Conservation (phyloP, 2,888 invertebrate genomes). For the Amblyjoppa fuscipennis region DNA sequence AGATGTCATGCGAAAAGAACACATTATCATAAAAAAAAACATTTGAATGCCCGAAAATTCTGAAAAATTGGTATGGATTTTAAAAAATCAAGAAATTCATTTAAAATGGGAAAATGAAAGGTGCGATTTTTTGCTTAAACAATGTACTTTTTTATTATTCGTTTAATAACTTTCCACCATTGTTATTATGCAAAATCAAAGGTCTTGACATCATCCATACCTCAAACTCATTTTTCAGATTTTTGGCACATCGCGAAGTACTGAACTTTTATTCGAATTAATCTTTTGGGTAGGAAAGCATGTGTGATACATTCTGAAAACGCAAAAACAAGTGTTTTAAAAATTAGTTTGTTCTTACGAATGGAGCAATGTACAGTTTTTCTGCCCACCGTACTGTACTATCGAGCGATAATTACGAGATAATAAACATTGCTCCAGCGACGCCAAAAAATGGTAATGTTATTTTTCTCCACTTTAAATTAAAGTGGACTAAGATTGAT, state of each 20-base stretch:
- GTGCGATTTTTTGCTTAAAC: too few species aligned
- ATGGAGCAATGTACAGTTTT: constrained; percentile 29
- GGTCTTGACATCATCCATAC: too few species aligned
- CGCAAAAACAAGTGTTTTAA: not conserved
- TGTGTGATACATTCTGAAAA: not conserved
- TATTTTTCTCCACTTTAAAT: not conserved
- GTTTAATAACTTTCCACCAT: too few species aligned
- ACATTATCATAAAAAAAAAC: not conserved
- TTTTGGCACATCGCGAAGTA: too few species aligned
- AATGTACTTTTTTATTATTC: too few species aligned
- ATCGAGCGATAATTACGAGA: constrained; percentile 72
- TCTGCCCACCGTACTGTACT: constrained; percentile 65
- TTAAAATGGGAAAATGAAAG: too few species aligned
- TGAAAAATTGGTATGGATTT: constrained; percentile 17
- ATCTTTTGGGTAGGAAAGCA: not conserved
- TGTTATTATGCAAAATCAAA: too few species aligned
- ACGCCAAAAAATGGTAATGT: constrained; percentile 4
- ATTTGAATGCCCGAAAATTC: not conserved
- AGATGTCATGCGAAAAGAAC: not conserved
- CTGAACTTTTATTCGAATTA: too few species aligned
- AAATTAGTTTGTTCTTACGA: constrained; percentile 3
- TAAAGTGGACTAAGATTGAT: not conserved
- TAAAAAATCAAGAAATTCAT: not conserved
- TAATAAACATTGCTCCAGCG: constrained; percentile 72
- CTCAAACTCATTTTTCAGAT: too few species aligned